Evolutionary conservation across 2,888 invertebrate genomes (phyloP), one percentile per base, ranked within the genome.

Genomic region (Margaritifera margaritifera): DNA sequence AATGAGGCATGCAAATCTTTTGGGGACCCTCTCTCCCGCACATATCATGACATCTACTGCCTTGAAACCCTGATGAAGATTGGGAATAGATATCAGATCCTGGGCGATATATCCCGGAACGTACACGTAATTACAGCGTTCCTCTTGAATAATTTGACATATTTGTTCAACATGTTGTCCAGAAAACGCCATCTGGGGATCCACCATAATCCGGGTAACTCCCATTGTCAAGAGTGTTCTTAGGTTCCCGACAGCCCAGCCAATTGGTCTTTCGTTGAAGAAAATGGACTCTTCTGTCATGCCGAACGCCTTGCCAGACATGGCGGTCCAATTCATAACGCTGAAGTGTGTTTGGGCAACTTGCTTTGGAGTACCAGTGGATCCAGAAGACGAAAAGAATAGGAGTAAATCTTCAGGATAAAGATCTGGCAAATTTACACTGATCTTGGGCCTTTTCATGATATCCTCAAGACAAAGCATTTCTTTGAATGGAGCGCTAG

Each of bases 211-310:
- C 18, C 69, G 62, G 0, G 72, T 75, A 3, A 69, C 61, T 18
- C 77, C 77, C 18, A 62, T 59, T 4, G 71, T 67, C 1, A 77
- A 18, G 50, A 68, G 72, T 6, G 67, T 62, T n/a, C 72, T 53
- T 2, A 74, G 77, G 31, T 64, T 69, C 2, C 77, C 77, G 15
- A 70, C 64, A 1, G 54, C 62, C 77, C 77, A 74, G 19, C 68
- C 62, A 50, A 77, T 71, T 27, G 66, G 66, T 22, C 76, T 62
- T 18, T 77, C 76, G 22, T 55, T 57, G 63, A 71, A 77, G 22
- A 61, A 68, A 2, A 66, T 53, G 18, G 66, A 68, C 0, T 64
- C 51, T 1, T 64, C 50, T 4, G 62, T 57, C 1, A 77, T 66
- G 15, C 54, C 25, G 6, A 70, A 18, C 4, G 19, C 27, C 24